Evolutionary conservation across 2,888 invertebrate species (phyloP).

Genomic region (Melanophora roralis): DNA sequence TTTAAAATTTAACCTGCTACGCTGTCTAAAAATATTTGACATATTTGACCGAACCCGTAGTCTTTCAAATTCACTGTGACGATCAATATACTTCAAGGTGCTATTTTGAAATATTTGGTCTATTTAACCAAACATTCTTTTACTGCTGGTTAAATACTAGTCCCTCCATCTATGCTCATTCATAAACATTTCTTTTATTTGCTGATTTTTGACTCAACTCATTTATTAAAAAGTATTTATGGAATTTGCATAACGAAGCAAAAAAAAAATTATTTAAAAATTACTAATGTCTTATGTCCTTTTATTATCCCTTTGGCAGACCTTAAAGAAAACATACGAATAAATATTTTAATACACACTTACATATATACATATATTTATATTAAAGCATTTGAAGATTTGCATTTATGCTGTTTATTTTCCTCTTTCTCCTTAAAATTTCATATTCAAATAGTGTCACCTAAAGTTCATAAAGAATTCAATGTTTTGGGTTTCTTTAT

Average conservation of each 20-base stretch:
- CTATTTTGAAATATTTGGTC: too few relatives aligned
- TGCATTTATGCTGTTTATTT: not conserved
- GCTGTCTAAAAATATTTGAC: too few relatives aligned
- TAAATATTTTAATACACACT: too few relatives aligned
- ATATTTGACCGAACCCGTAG: too few relatives aligned
- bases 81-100: too few relatives aligned
- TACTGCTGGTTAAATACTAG: too few relatives aligned
- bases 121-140: too few relatives aligned
- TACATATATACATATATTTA: too few relatives aligned
- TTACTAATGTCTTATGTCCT: conserved; percentile 23
- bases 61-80: too few relatives aligned
- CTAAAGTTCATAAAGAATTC: conserved; percentile 21
- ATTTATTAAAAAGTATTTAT: not conserved
- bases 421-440: conserved; percentile 11
- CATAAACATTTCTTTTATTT: not conserved
- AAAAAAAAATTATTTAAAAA: not conserved
- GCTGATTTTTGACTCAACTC: conserved; percentile 15
- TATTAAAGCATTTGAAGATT: not conserved
- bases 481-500: conserved; percentile 1
- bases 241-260: not conserved
- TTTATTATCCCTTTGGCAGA: not conserved
- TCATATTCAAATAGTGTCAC: conserved; percentile 54
- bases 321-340: not conserved
- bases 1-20: too few relatives aligned
- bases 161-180: too few relatives aligned